Percentiles rank a stretch among this genome's conserved stretches.
phyloP scores from a whole-genome alignment of 2,797 vertebrate species.

The Vireo griseus region DNA sequence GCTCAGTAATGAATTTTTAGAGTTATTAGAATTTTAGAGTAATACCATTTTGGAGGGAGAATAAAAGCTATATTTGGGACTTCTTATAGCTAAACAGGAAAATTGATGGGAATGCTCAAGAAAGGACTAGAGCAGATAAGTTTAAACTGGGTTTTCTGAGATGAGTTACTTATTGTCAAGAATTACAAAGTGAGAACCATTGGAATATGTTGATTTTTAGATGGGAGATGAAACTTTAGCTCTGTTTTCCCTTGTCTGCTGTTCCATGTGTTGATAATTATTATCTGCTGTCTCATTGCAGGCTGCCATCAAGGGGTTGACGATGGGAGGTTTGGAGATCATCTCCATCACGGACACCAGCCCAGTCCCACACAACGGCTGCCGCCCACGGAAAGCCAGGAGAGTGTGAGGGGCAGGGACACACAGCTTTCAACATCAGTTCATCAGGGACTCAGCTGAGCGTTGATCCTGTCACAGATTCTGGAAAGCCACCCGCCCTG shows the following conservation, averaged over 20 bases:
- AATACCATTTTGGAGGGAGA: neutral
- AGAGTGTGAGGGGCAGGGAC: constrained; percentile 66
- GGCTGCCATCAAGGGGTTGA: constrained; percentile 92
- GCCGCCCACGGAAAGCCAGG: constrained; percentile 90
- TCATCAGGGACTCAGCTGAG: neutral
- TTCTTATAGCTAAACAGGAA: neutral
- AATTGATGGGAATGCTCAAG: neutral
- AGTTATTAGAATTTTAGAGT: neutral
- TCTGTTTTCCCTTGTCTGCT: neutral
- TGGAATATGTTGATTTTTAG: neutral
- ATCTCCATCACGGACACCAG: constrained; percentile 97
- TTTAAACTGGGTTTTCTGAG: neutral
- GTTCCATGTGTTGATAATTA: neutral
- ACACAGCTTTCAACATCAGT: neutral
- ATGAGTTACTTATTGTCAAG: neutral
- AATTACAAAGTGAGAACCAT: neutral
- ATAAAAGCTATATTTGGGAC: neutral
- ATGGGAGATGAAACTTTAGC: neutral
- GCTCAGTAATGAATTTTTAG: neutral
- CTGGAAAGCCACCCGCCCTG: neutral
- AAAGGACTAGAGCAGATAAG: neutral
- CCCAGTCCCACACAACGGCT: constrained; percentile 94
- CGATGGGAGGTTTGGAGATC: constrained; percentile 90
- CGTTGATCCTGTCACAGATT: neutral
- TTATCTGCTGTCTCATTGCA: constrained; percentile 54